Conservation (phyloP, 2,113 vertebrate genomes). For the Urocolius indicus region DNA sequence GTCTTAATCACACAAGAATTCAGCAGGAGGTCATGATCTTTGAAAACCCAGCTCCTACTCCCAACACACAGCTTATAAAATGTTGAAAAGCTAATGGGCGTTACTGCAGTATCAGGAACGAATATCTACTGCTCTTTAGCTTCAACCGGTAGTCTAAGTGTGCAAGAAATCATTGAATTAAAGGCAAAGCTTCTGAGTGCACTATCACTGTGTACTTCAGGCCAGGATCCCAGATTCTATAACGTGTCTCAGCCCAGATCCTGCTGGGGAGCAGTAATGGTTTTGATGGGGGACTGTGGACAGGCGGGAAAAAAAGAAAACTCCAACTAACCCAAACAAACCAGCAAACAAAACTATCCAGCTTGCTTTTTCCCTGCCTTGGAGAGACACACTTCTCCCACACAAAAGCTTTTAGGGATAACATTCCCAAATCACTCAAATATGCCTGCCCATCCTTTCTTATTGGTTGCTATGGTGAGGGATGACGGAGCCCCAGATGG, state of each 20-base stretch:
- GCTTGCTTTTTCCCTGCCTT: neutral
- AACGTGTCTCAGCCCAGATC: neutral
- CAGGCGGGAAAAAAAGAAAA: neutral
- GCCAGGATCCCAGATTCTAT: neutral
- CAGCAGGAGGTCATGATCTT: neutral
- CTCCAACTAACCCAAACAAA: neutral
- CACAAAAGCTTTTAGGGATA: constrained; percentile 29
- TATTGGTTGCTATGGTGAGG: constrained; percentile 67
- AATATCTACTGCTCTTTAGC: neutral
- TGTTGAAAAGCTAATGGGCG: neutral
- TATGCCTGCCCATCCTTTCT: constrained; percentile 36
- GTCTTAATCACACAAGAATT: neutral
- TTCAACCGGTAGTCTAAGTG: neutral
- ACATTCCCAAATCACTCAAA: neutral
- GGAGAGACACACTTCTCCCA: neutral
- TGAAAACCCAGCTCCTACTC: neutral
- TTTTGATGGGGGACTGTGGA: neutral
- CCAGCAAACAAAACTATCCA: neutral
- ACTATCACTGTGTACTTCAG: neutral
- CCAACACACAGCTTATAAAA: neutral
- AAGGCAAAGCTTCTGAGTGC: neutral
- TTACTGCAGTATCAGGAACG: neutral
- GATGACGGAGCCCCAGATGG: constrained; percentile 42
- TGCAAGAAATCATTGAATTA: neutral
- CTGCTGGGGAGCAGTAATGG: neutral